phyloP scores from a whole-genome alignment of 2,113 vertebrate species.

The Corythornis madagascariensis region DNA sequence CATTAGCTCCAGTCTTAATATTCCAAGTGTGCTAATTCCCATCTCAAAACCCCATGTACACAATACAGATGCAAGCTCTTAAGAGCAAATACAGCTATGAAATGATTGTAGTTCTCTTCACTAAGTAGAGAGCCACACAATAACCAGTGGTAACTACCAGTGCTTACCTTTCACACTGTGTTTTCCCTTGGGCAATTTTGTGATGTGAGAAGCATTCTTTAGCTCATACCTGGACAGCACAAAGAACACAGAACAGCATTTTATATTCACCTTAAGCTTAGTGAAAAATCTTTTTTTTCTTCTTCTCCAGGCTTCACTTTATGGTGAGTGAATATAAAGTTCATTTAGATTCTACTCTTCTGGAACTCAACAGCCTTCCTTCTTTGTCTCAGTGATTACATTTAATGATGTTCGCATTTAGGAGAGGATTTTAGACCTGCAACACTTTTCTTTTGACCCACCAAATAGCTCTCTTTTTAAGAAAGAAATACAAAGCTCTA shows the following conservation, averaged over 20 bases:
- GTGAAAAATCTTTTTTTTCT: background rate
- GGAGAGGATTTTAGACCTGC: background rate
- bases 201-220: conserved; percentile 95
- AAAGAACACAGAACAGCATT: conserved; percentile 15
- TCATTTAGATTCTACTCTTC: background rate
- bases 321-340: background rate
- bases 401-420: background rate
- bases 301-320: background rate
- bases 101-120: background rate
- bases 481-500: background rate
- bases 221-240: conserved; percentile 86
- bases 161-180: conserved; percentile 98
- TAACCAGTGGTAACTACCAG: background rate
- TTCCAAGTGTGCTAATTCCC: background rate
- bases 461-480: background rate
- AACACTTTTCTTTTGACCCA: background rate
- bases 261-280: background rate
- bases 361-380: background rate
- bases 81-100: background rate
- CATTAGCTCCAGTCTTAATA: background rate
- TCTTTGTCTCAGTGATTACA: background rate
- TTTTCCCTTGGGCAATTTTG: conserved; percentile 95
- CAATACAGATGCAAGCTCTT: background rate
- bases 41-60: background rate
- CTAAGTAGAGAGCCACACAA: background rate